These are phyloP conservation scores for Lepetodrilus schrolli DNA, from an alignment of 2,888 invertebrate genomes.

Conservation along the genomic window DNA sequence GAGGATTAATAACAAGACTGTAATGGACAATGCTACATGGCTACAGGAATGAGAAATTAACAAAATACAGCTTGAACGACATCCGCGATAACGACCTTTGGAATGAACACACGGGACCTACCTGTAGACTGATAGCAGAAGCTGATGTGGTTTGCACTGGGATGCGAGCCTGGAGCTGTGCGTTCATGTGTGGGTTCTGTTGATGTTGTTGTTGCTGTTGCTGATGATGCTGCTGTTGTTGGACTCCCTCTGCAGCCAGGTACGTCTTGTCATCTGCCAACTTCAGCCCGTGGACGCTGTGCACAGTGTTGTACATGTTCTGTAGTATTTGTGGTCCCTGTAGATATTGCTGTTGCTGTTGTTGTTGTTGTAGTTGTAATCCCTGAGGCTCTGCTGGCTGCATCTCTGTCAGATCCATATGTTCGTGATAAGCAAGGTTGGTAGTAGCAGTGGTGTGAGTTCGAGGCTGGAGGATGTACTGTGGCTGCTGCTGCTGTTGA, in stretches of 20 bases:
- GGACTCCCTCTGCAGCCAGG: background rate
- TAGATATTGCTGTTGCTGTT: slow-evolving; percentile 21
- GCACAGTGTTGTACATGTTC: slow-evolving; percentile 4
- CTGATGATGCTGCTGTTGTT: background rate
- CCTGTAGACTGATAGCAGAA: slow-evolving; percentile 36
- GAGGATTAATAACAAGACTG: no score
- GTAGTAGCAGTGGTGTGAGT: background rate
- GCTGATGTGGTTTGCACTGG: no score
- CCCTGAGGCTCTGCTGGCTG: background rate
- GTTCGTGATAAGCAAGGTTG: no score
- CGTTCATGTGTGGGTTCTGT: background rate
- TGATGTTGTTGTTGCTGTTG: background rate
- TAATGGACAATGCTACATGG: no score
- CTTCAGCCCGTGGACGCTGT: background rate
- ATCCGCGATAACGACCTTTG: no score
- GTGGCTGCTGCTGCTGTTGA: slow-evolving; percentile 10
- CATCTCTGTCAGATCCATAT: background rate
- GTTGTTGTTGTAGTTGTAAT: slow-evolving; percentile 14
- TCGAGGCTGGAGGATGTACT: background rate
- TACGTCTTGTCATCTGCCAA: background rate
- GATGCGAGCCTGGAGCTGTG: no score
- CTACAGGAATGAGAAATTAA: no score
- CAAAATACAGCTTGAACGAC: no score
- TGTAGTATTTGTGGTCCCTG: background rate
- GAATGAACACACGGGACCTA: no score